phyloP scores from a whole-genome alignment of 2,888 invertebrate genomes.

The Meteorus colon region DNA sequence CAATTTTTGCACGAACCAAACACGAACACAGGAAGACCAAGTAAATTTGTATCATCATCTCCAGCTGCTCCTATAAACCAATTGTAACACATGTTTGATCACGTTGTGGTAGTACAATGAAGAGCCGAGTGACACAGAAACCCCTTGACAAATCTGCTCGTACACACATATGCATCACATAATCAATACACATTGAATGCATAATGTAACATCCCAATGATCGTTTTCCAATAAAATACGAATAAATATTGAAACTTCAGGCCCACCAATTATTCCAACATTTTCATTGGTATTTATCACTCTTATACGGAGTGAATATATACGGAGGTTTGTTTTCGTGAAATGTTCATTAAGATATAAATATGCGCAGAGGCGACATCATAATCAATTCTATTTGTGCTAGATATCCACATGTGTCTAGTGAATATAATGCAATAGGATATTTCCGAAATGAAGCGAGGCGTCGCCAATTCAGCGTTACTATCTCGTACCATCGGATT shows the following conservation, averaged over 20 bases:
- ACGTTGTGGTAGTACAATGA: slow-evolving; percentile 6
- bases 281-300: not conserved
- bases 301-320: not conserved
- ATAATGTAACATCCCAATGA: slow-evolving; percentile 17
- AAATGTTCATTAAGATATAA: not conserved
- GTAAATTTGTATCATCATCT: slow-evolving; percentile 70
- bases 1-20: slow-evolving; percentile 68
- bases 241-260: not conserved
- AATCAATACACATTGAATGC: not conserved
- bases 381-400: slow-evolving; percentile 8
- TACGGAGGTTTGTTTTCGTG: not conserved
- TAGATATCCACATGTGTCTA: not conserved
- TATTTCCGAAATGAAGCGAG: slow-evolving; percentile 10
- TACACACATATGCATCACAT: slow-evolving; percentile 6
- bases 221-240: slow-evolving; percentile 28
- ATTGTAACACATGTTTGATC: slow-evolving; percentile 27
- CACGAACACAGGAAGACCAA: slow-evolving; percentile 68
- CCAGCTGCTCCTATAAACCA: slow-evolving; percentile 49
- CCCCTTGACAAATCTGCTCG: not conserved
- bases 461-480: not conserved
- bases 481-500: slow-evolving; percentile 8
- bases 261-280: not conserved
- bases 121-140: too few species aligned
- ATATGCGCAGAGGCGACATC: not conserved
- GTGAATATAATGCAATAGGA: slow-evolving; percentile 25